These are phyloP conservation scores for Orgyia antiqua DNA, from an alignment of 2,888 invertebrate genomes.

Conservation along the genomic window DNA sequence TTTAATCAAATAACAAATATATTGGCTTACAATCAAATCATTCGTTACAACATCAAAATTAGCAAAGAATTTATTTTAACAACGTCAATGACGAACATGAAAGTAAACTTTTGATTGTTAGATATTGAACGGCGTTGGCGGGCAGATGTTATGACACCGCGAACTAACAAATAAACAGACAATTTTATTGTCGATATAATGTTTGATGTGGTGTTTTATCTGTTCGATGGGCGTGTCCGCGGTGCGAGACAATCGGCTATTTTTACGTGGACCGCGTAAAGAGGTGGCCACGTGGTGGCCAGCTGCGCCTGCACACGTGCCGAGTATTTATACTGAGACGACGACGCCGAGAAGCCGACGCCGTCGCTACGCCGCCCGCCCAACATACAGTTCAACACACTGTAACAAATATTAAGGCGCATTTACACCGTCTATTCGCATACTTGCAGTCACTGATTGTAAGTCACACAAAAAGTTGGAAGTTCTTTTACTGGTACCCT, in stretches of 20 bases:
- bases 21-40: slow-evolving; percentile 26
- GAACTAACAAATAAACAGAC: slow-evolving; percentile 52
- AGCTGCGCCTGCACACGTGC: slow-evolving; percentile 73
- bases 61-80: slow-evolving; percentile 27
- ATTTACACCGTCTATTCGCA: too few relatives aligned
- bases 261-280: slow-evolving; percentile 61
- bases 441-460: too few relatives aligned
- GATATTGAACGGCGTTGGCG: slow-evolving; percentile 13
- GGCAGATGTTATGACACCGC: slow-evolving; percentile 35
- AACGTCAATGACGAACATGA: slow-evolving; percentile 32
- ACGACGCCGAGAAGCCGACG: slow-evolving; percentile 29
- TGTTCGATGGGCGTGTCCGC: slow-evolving; percentile 64
- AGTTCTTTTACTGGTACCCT: too few relatives aligned
- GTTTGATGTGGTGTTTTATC: slow-evolving; percentile 76
- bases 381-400: too few relatives aligned
- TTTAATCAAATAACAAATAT: slow-evolving; percentile 13
- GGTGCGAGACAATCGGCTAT: slow-evolving; percentile 71
- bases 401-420: too few relatives aligned
- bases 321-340: slow-evolving; percentile 63
- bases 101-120: slow-evolving; percentile 33
- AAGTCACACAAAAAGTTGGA: too few relatives aligned
- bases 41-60: slow-evolving; percentile 29
- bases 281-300: slow-evolving; percentile 71
- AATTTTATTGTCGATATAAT: slow-evolving; percentile 53
- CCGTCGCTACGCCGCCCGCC: slow-evolving; percentile 44